These are phyloP conservation scores for Pseudopleuronectes americanus DNA, from an alignment of 2,797 vertebrate genomes.

Conservation along the genomic window DNA sequence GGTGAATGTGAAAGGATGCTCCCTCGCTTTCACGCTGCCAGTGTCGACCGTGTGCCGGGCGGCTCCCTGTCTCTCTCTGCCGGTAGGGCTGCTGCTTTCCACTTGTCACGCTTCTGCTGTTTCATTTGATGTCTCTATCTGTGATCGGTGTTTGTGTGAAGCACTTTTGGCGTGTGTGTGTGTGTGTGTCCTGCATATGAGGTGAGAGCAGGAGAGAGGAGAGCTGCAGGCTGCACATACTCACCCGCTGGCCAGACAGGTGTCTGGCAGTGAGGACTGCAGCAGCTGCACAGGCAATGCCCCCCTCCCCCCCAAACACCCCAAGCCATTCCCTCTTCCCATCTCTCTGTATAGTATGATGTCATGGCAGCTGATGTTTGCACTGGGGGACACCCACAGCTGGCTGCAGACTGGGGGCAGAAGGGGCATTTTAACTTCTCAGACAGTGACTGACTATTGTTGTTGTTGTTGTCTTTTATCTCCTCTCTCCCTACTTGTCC, in stretches of 20 bases:
- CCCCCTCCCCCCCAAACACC: neutral
- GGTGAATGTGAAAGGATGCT: conserved; percentile 72
- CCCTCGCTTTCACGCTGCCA: conserved; percentile 50
- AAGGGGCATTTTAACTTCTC: conserved; percentile 61
- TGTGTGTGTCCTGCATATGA: conserved; percentile 9
- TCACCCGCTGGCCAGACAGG: conserved; percentile 49
- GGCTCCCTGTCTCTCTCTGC: conserved; percentile 48
- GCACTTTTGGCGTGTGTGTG: conserved; percentile 12
- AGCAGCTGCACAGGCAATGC: conserved; percentile 65
- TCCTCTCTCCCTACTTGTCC: neutral
- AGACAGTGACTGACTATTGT: conserved; percentile 45
- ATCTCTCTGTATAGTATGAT: conserved; percentile 70
- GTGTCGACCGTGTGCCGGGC: conserved; percentile 59
- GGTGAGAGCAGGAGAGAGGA: conserved; percentile 9
- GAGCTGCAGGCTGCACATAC: conserved; percentile 14
- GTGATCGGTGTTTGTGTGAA: neutral
- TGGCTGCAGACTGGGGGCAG: conserved; percentile 50
- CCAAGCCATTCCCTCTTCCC: conserved; percentile 9
- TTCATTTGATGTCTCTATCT: neutral
- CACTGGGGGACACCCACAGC: conserved; percentile 50
- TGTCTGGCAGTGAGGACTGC: conserved; percentile 71
- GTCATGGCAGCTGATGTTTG: conserved; percentile 68
- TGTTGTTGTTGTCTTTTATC: conserved; percentile 11
- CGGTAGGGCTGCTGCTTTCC: conserved; percentile 54
- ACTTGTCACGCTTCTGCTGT: neutral